These are phyloP conservation scores for Poicephalus meyeri DNA, from an alignment of 2,113 vertebrate species.

Conservation along the genomic window DNA sequence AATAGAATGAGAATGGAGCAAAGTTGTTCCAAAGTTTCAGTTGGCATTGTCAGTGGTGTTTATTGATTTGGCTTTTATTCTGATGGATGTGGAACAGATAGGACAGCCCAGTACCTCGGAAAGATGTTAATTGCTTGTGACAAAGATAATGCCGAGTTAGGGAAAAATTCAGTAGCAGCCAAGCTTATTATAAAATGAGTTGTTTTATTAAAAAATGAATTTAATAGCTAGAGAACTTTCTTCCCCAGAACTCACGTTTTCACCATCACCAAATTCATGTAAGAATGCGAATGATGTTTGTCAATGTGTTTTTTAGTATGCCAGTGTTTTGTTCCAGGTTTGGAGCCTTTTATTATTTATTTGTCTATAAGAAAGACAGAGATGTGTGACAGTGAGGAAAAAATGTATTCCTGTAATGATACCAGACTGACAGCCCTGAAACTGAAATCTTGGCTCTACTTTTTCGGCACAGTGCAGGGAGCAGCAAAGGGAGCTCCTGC, in stretches of 20 bases:
- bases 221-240: neutral
- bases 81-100: neutral
- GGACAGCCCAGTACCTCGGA: neutral
- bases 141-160: neutral
- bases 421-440: neutral
- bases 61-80: conserved; percentile 22
- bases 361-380: neutral
- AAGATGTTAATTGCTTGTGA: conserved; percentile 12
- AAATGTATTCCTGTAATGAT: neutral
- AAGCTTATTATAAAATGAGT: neutral
- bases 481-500: neutral
- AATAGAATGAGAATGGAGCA: neutral
- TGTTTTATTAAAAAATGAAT: neutral
- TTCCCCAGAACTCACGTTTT: neutral
- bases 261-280: neutral
- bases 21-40: neutral
- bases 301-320: neutral
- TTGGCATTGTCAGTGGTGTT: neutral
- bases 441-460: neutral
- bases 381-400: neutral
- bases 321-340: conserved; percentile 4
- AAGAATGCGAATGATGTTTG: neutral
- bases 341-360: conserved; percentile 8
- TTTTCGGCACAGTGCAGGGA: neutral
- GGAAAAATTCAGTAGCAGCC: neutral